Evolutionary conservation across 2,888 invertebrate genomes (phyloP).

Genomic region (Yponomeuta malinellus): DNA sequence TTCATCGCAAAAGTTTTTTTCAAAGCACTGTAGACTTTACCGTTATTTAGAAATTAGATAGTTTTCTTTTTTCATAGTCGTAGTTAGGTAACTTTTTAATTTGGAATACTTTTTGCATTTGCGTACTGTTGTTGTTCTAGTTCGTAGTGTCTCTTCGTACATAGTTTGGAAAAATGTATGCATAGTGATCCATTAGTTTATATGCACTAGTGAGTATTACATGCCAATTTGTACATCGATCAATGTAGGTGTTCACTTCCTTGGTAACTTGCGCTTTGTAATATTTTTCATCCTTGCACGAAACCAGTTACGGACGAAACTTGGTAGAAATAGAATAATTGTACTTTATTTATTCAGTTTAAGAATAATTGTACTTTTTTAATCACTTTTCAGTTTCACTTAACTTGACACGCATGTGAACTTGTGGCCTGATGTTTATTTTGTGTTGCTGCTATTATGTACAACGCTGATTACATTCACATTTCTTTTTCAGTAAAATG

Average conservation of each 20-base stretch:
- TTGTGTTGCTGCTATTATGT: not conserved
- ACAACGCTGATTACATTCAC: not conserved
- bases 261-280: too few relatives aligned
- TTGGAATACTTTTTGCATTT: not conserved
- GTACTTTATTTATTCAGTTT: too few relatives aligned
- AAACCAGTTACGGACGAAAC: too few relatives aligned
- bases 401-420: not conserved
- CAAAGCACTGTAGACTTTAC: too few relatives aligned
- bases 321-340: too few relatives aligned
- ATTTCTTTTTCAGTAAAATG: not conserved
- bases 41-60: too few relatives aligned
- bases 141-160: not conserved
- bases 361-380: too few relatives aligned
- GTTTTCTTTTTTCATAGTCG: not conserved
- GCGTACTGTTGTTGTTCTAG: not conserved
- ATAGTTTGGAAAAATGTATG: slow-evolving; percentile 8
- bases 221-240: not conserved
- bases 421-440: not conserved
- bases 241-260: not conserved
- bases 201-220: not conserved
- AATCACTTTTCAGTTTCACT: not conserved
- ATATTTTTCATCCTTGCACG: too few relatives aligned
- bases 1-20: too few relatives aligned
- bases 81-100: not conserved
- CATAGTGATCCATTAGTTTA: not conserved